Percentiles rank a stretch among this genome's conserved stretches.
These are phyloP conservation scores for Apodemia duryi DNA, from an alignment of 2,888 invertebrate species.

Conservation along the genomic window DNA sequence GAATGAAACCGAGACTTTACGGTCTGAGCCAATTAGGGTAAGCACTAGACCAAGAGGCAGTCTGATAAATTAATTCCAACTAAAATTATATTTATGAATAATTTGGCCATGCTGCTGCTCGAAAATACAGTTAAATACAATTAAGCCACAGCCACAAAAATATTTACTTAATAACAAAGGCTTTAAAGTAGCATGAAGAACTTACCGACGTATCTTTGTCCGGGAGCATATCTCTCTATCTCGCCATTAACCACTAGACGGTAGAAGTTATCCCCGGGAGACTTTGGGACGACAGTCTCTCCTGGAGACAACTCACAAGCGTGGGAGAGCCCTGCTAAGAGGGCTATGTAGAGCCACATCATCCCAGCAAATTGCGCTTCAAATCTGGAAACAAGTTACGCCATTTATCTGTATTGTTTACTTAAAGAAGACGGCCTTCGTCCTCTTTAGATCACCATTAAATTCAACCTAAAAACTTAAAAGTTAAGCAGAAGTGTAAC, in stretches of 20 bases:
- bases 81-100: too few species aligned
- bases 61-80: too few species aligned
- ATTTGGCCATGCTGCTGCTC: too few species aligned
- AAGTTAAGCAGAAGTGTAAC: too few species aligned
- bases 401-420: too few species aligned
- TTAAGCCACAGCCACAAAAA: too few species aligned
- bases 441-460: background rate
- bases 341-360: constrained; percentile 25
- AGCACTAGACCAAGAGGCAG: too few species aligned
- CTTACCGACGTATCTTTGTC: constrained; percentile 88
- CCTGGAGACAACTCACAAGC: constrained; percentile 67
- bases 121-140: too few species aligned
- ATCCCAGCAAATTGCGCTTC: background rate
- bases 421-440: too few species aligned
- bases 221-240: constrained; percentile 89
- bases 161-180: too few species aligned
- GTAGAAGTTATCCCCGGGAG: constrained; percentile 92
- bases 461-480: background rate
- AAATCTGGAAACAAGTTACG: background rate
- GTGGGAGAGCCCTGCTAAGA: constrained; percentile 34
- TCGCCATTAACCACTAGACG: constrained; percentile 88
- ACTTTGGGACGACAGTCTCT: constrained; percentile 56
- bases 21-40: too few species aligned
- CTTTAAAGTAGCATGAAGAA: constrained; percentile 11
- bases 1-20: too few species aligned